A percentile compares a stretch with the other conserved stretches of the same genome.
phyloP scores from a whole-genome alignment of 2,797 vertebrate species.

The Cephalopachus bancanus region DNA sequence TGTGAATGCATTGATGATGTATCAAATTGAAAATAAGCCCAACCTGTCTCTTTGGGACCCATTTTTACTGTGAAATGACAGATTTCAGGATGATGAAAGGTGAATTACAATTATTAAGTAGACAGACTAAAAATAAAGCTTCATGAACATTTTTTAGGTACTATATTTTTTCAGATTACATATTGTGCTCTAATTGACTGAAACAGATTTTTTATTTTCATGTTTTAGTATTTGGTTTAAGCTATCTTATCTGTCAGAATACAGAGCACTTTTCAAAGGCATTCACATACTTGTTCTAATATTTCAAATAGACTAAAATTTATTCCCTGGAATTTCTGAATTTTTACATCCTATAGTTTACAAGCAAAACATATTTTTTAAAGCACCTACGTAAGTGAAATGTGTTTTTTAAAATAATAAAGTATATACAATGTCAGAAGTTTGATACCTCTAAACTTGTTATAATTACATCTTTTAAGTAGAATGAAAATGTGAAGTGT shows the following conservation, averaged over 20 bases:
- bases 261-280: conserved; percentile 55
- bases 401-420: background rate
- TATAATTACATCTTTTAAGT: background rate
- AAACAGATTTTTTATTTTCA: background rate
- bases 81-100: conserved; percentile 31
- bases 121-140: no score
- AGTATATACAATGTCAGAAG: conserved; percentile 21
- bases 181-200: background rate
- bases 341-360: background rate
- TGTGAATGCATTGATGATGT: background rate
- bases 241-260: conserved; percentile 57
- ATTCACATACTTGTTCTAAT: conserved; percentile 30
- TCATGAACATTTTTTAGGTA: background rate
- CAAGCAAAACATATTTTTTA: background rate
- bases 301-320: conserved; percentile 28
- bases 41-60: background rate
- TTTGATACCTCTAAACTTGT: background rate
- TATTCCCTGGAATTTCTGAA: conserved; percentile 33
- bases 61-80: conserved; percentile 7
- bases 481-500: conserved; percentile 7
- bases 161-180: background rate
- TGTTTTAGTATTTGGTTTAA: conserved; percentile 27
- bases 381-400: background rate
- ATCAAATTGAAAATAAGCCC: background rate
- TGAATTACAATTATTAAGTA: background rate